These are phyloP conservation scores for Phyllostomus hastatus DNA, from an alignment of 2,113 vertebrate species.

Conservation along the genomic window DNA sequence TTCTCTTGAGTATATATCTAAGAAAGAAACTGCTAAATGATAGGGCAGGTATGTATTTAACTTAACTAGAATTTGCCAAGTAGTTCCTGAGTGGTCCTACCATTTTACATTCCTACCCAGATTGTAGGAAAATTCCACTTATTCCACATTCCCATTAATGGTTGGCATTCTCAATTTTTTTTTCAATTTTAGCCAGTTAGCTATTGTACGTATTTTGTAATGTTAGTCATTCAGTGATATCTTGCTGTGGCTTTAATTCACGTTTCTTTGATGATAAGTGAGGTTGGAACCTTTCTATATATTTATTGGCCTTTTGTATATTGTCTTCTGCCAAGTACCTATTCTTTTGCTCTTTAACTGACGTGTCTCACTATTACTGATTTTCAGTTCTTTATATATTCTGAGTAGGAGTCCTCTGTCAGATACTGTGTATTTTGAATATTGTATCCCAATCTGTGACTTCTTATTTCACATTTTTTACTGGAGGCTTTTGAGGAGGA, in stretches of 20 bases:
- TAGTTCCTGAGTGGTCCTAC: neutral
- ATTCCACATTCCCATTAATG: neutral
- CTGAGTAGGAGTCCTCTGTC: neutral
- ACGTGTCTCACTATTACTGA: neutral
- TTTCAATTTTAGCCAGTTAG: neutral
- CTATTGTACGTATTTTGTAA: neutral
- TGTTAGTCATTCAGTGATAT: neutral
- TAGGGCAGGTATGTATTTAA: neutral
- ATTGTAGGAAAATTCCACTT: neutral
- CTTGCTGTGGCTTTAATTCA: neutral
- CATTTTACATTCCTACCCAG: neutral
- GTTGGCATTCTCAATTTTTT: neutral
- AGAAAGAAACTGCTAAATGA: neutral
- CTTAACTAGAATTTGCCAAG: neutral
- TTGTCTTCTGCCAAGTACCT: neutral
- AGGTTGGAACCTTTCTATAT: neutral
- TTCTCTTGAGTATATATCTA: neutral
- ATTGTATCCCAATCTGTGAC: neutral
- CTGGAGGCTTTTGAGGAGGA: neutral
- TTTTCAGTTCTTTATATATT: neutral
- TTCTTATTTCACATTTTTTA: neutral
- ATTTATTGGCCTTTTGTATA: neutral
- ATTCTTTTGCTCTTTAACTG: neutral
- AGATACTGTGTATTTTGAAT: neutral
- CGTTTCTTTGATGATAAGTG: neutral